A percentile compares a stretch with the other conserved stretches of the same genome.
Evolutionary conservation across 1,140 invertebrate species (phyloP).

Genomic region (Brachionus asplanchnoidis): DNA sequence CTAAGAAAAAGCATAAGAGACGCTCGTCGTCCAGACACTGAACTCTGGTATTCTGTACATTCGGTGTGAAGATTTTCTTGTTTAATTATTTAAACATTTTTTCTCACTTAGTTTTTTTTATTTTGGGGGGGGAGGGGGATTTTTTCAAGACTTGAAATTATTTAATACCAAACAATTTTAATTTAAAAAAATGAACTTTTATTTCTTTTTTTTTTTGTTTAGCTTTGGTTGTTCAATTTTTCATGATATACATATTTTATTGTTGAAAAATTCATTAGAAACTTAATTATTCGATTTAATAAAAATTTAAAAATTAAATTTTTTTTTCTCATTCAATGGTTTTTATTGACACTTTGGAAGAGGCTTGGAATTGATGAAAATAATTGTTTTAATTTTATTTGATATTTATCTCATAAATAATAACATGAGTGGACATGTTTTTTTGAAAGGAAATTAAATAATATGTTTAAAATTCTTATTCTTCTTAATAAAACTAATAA

Average conservation of each 20-base stretch:
- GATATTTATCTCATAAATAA: too few species aligned
- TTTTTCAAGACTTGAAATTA: neutral
- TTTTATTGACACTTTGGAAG: too few species aligned
- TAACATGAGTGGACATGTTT: too few species aligned
- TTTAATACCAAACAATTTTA: neutral
- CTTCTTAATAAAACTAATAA: too few species aligned
- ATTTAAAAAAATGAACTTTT: neutral
- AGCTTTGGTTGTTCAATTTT: neutral
- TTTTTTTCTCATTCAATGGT: too few species aligned
- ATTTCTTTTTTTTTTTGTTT: neutral
- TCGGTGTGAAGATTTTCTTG: neutral
- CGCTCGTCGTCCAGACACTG: neutral
- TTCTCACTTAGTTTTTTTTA: neutral
- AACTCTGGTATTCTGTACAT: neutral
- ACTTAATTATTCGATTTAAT: neutral
- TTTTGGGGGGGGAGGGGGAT: neutral
- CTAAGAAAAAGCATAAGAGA: neutral
- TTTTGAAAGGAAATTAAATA: too few species aligned
- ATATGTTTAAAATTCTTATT: too few species aligned
- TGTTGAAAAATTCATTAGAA: neutral
- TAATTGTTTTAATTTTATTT: too few species aligned
- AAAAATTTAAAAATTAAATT: neutral
- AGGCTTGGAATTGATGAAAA: too few species aligned
- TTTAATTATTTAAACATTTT: neutral
- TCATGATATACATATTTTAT: neutral